These are phyloP conservation scores for Dryobota labecula DNA, from an alignment of 2,888 invertebrate species.

Conservation along the genomic window DNA sequence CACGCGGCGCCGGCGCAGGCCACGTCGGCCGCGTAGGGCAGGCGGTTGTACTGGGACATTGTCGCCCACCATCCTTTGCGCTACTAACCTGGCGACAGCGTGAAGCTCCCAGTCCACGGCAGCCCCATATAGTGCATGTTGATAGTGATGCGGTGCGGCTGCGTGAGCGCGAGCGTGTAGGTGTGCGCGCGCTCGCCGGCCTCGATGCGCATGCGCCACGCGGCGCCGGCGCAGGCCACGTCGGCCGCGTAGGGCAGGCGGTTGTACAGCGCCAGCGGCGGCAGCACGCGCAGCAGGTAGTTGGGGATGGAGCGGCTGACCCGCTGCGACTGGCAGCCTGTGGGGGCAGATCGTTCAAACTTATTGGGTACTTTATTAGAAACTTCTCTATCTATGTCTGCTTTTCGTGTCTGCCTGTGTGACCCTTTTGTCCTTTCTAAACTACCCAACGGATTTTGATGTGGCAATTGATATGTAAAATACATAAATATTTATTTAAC, in stretches of 20 bases:
- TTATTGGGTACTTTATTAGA: too few species aligned
- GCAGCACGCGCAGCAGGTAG: constrained; percentile 93
- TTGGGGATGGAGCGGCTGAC: constrained; percentile 92
- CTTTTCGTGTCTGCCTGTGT: too few species aligned
- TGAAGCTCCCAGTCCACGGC: constrained; percentile 93
- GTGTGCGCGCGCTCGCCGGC: constrained; percentile 93
- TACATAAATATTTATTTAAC: too few species aligned
- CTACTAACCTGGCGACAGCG: constrained; percentile 90
- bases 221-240: constrained; percentile 61
- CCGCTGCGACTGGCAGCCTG: constrained; percentile 84
- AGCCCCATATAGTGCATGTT: constrained; percentile 92
- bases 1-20: too few species aligned
- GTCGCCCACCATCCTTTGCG: too few species aligned
- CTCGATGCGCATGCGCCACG: constrained; percentile 90
- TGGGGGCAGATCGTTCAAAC: too few species aligned
- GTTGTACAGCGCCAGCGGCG: constrained; percentile 94
- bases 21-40: too few species aligned
- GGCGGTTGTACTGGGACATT: too few species aligned
- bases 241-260: constrained; percentile 92
- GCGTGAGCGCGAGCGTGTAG: constrained; percentile 92
- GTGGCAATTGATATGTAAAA: too few species aligned
- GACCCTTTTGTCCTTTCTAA: too few species aligned
- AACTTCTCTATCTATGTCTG: too few species aligned
- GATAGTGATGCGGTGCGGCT: constrained; percentile 87
- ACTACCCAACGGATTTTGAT: too few species aligned